These are phyloP conservation scores for Hippocampus guttulatus DNA, from an alignment of 2,113 vertebrate genomes.

Conservation along the genomic window DNA sequence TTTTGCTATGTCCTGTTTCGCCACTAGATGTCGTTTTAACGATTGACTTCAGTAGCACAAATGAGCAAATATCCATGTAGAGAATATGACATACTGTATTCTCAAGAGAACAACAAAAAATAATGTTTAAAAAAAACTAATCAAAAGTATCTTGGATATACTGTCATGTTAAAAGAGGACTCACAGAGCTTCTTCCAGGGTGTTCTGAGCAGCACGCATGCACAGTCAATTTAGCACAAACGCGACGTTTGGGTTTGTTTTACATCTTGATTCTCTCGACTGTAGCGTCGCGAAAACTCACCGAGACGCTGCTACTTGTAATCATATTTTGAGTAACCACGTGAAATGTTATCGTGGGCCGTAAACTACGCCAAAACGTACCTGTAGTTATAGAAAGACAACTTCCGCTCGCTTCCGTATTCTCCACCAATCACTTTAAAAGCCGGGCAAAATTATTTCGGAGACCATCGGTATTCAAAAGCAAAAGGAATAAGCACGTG, in stretches of 20 bases:
- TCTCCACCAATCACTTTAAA: not conserved
- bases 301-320: not conserved
- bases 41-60: not conserved
- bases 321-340: not conserved
- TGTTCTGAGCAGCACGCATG: not conserved
- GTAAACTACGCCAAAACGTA: not conserved
- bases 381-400: not conserved
- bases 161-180: too few species aligned
- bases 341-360: not conserved
- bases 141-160: too few species aligned
- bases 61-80: not conserved
- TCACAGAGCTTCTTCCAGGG: too few species aligned
- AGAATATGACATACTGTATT: too few species aligned
- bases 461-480: not conserved
- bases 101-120: too few species aligned
- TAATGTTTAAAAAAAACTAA: too few species aligned
- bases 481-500: not conserved
- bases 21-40: not conserved
- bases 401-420: not conserved
- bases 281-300: not conserved
- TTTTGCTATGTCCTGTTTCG: not conserved
- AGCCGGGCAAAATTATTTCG: not conserved
- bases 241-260: not conserved
- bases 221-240: not conserved
- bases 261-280: not conserved